Evolutionary conservation across 2,888 invertebrate genomes (phyloP).

Genomic region (Noctua pronuba): DNA sequence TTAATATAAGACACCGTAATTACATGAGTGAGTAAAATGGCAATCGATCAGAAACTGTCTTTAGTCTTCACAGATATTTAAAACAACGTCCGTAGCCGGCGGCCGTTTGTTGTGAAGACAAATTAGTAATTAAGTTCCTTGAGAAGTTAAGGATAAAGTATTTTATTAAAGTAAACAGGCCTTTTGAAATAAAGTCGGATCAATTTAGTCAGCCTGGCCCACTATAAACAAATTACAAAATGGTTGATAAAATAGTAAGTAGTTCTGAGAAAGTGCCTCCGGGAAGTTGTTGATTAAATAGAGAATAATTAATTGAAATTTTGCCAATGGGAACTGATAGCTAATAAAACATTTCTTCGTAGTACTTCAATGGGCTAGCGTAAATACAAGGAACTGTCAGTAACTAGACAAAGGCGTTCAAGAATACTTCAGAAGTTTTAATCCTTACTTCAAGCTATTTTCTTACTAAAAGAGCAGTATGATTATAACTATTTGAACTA

Average conservation of each 20-base stretch:
- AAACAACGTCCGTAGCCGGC: background rate
- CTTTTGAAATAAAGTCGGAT: background rate
- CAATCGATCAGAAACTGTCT: background rate
- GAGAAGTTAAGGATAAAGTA: background rate
- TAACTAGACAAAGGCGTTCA: background rate
- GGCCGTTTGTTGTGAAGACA: background rate
- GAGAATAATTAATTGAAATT: background rate
- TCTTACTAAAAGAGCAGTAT: too few species aligned
- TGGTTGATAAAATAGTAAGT: background rate
- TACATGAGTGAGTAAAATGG: background rate
- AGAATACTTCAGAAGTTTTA: background rate
- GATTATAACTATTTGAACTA: background rate
- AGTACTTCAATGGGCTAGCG: background rate
- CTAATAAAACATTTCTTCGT: background rate
- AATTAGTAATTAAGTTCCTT: background rate
- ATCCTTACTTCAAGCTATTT: background rate
- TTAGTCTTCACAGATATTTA: background rate
- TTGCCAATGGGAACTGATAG: background rate
- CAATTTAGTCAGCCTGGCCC: background rate
- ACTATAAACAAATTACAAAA: background rate
- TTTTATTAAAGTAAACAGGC: background rate
- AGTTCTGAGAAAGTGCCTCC: conserved; percentile 5
- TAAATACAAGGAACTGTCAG: background rate
- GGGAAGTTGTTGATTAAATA: background rate
- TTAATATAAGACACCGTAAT: background rate